Base-by-base conservation (phyloP, 2,888 invertebrate species). In the Rhagonycha fulva region DNA sequence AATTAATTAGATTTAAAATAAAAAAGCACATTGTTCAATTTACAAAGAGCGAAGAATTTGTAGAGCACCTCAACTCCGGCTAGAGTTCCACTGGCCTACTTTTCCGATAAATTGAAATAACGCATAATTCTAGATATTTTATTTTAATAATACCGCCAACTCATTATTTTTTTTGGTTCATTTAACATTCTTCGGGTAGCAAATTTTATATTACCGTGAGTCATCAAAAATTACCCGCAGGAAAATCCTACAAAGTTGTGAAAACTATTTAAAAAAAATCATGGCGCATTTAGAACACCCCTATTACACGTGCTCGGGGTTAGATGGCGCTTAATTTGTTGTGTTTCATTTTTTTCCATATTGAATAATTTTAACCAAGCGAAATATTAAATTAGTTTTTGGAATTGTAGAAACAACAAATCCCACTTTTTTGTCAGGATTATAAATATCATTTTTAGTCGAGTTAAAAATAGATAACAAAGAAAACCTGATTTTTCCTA, bases 21-120 rank as follows among this genome's bases (percentile, higher is more conserved):
- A 47, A 47, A 47, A 47, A 47, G 1, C 7, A 9, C n/a, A 47
- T 47, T 47, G 47, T 47, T 47, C 47, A n/a, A 47, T 47, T 47
- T 47, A 47, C 47, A 47, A 47, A n/a, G 47, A n/a, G 47, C 47
- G 47, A 47, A 66, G 24, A 66, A 24, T 24, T 66, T 66, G 63
- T 69, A 60, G 63, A 66, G 26, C 63, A 66, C 24, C 47, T n/a
- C 12, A 66, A 66, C 63, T 66, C 19, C 63, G 63, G 63, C 78
- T 76, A 82, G 80, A 85, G 85, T 83, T 85, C 86, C 79, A 87
- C 85, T 87, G 86, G 86, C 86, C 87, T 87, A 87, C 84, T 86
- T 87, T 81, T 83, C 71, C 77, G 72, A n/a, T 24, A 66, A 66
- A 66, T 24, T 19, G 24, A 24, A 23, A 66, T 24, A 24, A 23